These are phyloP conservation scores for Sycophila sp. DNA, from an alignment of 1,140 invertebrate genomes.

Conservation along the genomic window DNA sequence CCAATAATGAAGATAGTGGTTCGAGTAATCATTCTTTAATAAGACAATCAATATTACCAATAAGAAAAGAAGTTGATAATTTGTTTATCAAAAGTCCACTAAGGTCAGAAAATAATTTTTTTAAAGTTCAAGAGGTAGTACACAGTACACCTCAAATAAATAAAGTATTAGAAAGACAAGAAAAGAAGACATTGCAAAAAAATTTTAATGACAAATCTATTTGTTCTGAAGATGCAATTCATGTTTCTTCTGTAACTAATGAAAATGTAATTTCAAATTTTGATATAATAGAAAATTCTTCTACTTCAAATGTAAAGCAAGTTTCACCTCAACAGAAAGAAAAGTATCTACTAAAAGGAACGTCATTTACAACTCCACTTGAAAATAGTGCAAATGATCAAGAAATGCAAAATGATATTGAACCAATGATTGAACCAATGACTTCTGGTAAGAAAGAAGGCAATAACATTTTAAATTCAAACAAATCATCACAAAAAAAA, in stretches of 20 bases:
- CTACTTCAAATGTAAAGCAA: too few species aligned
- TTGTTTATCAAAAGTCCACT: slow-evolving; percentile 51
- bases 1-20: slow-evolving; percentile 28
- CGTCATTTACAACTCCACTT: background rate
- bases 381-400: background rate
- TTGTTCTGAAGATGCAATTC: slow-evolving; percentile 17
- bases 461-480: too few species aligned
- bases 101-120: slow-evolving; percentile 46
- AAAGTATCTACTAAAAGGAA: background rate
- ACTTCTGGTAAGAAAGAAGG: too few species aligned
- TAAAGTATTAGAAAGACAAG: slow-evolving; percentile 1
- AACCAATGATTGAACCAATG: too few species aligned
- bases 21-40: slow-evolving; percentile 49
- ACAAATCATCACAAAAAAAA: slow-evolving; percentile 10
- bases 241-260: background rate
- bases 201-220: slow-evolving; percentile 25
- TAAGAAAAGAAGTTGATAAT: slow-evolving; percentile 36
- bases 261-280: slow-evolving; percentile 52
- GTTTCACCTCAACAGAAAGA: slow-evolving; percentile 8
- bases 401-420: background rate
- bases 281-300: background rate
- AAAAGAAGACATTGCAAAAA: slow-evolving; percentile 24
- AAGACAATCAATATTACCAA: slow-evolving; percentile 53
- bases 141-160: slow-evolving; percentile 55
- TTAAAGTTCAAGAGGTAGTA: slow-evolving; percentile 45